A percentile compares a stretch with the other conserved stretches of the same genome.
Conservation (phyloP, 2,888 invertebrate genomes). For the Erebia palarica region DNA sequence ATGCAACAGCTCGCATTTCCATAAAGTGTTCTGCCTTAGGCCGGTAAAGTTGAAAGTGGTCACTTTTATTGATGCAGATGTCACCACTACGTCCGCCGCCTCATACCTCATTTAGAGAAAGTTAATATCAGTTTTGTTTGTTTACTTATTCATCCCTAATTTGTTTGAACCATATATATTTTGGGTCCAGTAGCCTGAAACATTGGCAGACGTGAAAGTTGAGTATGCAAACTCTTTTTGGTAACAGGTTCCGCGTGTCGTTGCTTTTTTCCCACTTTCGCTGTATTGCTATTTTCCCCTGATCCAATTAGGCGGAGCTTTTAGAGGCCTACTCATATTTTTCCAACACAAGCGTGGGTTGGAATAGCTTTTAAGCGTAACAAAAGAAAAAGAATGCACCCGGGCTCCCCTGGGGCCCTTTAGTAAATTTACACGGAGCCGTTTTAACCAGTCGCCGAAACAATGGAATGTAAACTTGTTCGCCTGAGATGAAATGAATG, state of each 20-base stretch:
- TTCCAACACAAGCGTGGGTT: conserved; percentile 43
- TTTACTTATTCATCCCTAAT: not conserved
- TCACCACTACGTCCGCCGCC: no score
- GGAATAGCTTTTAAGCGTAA: conserved; percentile 50
- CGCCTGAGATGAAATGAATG: conserved; percentile 26
- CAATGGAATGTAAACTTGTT: conserved; percentile 50
- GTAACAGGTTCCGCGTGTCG: not conserved
- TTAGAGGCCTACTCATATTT: conserved; percentile 37
- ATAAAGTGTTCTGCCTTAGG: no score
- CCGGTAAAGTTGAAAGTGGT: no score
- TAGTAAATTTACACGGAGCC: conserved; percentile 47
- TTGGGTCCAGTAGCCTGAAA: not conserved
- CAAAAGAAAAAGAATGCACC: conserved; percentile 58
- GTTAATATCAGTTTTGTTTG: not conserved
- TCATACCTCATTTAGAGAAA: not conserved
- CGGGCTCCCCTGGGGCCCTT: conserved; percentile 46
- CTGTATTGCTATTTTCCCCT: conserved; percentile 28
- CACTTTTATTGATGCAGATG: no score
- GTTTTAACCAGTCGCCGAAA: conserved; percentile 56
- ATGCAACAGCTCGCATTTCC: no score
- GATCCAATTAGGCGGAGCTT: conserved; percentile 35
- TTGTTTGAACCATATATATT: not conserved
- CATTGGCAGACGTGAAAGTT: not conserved
- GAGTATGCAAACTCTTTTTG: not conserved
- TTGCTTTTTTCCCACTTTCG: conserved; percentile 8